These are phyloP conservation scores for Acleris emargana DNA, from an alignment of 2,888 invertebrate genomes.

Conservation along the genomic window DNA sequence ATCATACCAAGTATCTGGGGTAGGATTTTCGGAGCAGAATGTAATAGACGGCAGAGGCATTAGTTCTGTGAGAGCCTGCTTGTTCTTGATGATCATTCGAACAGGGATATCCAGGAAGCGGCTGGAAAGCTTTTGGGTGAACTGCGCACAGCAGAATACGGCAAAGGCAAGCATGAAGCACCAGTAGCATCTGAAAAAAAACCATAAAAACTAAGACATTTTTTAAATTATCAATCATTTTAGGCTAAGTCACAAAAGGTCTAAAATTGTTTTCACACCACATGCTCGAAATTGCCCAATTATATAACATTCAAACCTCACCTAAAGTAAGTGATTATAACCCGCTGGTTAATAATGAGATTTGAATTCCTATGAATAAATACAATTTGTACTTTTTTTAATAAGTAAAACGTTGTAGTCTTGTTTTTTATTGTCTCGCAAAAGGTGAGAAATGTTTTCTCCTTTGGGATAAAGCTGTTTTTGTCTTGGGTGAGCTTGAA, in stretches of 20 bases:
- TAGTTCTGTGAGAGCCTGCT: constrained; percentile 23
- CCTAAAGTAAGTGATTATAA: too few relatives aligned
- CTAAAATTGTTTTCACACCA: neutral
- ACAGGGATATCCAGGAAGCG: constrained; percentile 31
- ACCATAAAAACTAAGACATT: neutral
- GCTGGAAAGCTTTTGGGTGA: constrained; percentile 9
- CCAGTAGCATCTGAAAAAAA: constrained; percentile 29
- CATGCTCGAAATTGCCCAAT: too few relatives aligned
- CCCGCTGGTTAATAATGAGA: too few relatives aligned
- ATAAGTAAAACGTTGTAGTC: too few relatives aligned
- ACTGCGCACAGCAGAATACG: constrained; percentile 25
- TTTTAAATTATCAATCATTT: too few relatives aligned
- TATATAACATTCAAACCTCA: too few relatives aligned
- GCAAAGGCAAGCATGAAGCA: constrained; percentile 20
- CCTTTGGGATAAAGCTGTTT: too few relatives aligned
- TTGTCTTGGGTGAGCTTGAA: too few relatives aligned
- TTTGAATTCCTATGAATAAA: too few relatives aligned
- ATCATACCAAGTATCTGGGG: constrained; percentile 11
- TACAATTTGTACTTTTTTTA: too few relatives aligned
- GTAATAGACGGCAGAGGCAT: constrained; percentile 19
- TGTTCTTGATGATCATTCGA: constrained; percentile 20
- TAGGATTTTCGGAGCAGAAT: constrained; percentile 22
- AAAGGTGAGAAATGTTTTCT: too few relatives aligned
- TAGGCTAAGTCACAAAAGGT: neutral
- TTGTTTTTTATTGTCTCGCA: too few relatives aligned